Conservation (phyloP, 2,888 invertebrate genomes). For the Plagodis dolabraria region DNA sequence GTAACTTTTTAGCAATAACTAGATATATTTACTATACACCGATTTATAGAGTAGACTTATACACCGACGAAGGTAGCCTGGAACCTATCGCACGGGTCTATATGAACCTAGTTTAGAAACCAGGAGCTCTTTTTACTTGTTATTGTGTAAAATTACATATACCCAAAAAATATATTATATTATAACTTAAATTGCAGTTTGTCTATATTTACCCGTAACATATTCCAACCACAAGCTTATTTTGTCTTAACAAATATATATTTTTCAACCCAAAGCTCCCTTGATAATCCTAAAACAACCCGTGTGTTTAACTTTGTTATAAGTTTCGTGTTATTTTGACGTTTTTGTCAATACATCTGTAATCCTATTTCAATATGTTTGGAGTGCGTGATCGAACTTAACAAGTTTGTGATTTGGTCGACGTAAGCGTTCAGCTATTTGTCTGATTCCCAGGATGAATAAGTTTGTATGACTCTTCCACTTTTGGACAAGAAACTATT, state of each 20-base stretch:
- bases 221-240: neutral
- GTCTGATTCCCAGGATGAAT: neutral
- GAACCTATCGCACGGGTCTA: too few species aligned
- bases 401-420: neutral
- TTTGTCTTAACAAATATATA: neutral
- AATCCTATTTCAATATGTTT: slow-evolving; percentile 8
- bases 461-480: neutral
- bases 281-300: slow-evolving; percentile 3
- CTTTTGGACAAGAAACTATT: neutral
- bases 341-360: slow-evolving; percentile 6
- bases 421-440: neutral
- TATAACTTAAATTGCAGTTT: too few species aligned
- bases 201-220: too few species aligned
- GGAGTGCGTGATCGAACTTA: slow-evolving; percentile 16
- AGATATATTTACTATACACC: too few species aligned
- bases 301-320: slow-evolving; percentile 2
- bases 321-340: slow-evolving; percentile 13
- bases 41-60: too few species aligned
- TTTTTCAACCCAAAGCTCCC: slow-evolving; percentile 3
- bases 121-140: too few species aligned
- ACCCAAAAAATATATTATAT: too few species aligned
- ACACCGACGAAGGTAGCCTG: too few species aligned
- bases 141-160: too few species aligned
- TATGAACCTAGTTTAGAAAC: too few species aligned
- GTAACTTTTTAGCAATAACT: too few species aligned